Base-by-base conservation (phyloP, 2,888 invertebrate genomes). In the Hypomecis atomaria region DNA sequence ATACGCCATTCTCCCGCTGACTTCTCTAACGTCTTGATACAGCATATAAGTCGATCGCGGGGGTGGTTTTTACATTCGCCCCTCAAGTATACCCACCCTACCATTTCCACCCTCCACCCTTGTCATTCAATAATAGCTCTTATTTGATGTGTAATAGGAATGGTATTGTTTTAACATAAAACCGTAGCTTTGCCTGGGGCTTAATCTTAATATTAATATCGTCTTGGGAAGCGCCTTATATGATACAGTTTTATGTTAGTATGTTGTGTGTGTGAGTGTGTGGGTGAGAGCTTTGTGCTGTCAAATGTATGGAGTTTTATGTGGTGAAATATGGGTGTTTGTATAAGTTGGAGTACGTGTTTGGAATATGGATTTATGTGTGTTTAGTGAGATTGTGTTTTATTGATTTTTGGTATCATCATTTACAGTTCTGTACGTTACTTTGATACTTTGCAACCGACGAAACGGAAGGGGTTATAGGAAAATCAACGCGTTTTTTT, bases 31-130 rank as follows among this genome's bases (percentile, higher is more conserved):
- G 90, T 91, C 91, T 92, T 92, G 89, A 90, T 90, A 91, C 90
- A 90, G 86, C 90, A 89, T 89, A 92, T 90, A 92, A 92, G 92
- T 92, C 91, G 92, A 92, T 92, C 90, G 90, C 88, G 89, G 87
- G 64, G 92, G 92, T 90, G 90, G 90, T 90, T 90, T 89, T 92
- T 91, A 88, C 92, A 90, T 88, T 91, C 88, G 74, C 89, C 87
- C 92, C 88, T 78, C 87, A 89, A 87, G 91, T 84, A 80, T 79
- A 87, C 88, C 78, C 89, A 86, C 75, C 77, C 89, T 73, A 73
- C 74, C 70, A 71, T 73, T 71, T 69, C 71, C 74, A 76, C 71
- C 76, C 71, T 70, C 38, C 63, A 66, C 75, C 58, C 54, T n/a
- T 59, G 9, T 62, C 73, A 72, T 50, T 11, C 49, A 34, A 74